phyloP scores from a whole-genome alignment of 2,888 invertebrate species.

The Pterostichus niger region DNA sequence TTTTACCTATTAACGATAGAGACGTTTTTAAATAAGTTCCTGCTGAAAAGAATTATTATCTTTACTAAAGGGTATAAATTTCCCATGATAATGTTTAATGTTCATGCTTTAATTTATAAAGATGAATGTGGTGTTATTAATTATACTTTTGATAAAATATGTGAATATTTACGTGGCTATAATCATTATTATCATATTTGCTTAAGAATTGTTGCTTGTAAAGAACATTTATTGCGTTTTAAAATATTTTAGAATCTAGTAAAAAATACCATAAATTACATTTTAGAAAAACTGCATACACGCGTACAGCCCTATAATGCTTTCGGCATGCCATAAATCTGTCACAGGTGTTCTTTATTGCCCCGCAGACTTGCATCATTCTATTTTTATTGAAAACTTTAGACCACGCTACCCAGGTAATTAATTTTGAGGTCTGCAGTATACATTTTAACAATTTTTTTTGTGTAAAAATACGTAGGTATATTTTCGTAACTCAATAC shows the following conservation, averaged over 20 bases:
- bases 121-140: constrained; percentile 27
- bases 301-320: constrained; percentile 46
- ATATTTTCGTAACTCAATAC: too few relatives aligned
- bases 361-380: constrained; percentile 50
- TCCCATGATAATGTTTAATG: background rate
- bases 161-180: constrained; percentile 34
- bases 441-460: constrained; percentile 10
- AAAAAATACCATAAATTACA: constrained; percentile 52
- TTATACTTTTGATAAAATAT: constrained; percentile 46
- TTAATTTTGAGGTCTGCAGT: constrained; percentile 52
- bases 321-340: constrained; percentile 64
- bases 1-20: constrained; percentile 2
- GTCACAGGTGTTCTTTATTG: constrained; percentile 64
- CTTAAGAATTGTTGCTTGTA: constrained; percentile 32
- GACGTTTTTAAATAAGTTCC: constrained; percentile 23
- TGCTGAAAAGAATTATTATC: constrained; percentile 38
- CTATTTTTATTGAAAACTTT: constrained; percentile 65
- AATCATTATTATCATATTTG: constrained; percentile 29
- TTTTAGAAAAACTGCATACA: constrained; percentile 54
- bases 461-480: background rate
- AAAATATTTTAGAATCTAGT: constrained; percentile 31
- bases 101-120: constrained; percentile 21
- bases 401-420: constrained; percentile 42
- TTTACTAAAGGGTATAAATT: constrained; percentile 17
- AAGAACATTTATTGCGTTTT: constrained; percentile 44